These are phyloP conservation scores for Notolabrus celidotus DNA, from an alignment of 2,797 vertebrate genomes.

Conservation along the genomic window DNA sequence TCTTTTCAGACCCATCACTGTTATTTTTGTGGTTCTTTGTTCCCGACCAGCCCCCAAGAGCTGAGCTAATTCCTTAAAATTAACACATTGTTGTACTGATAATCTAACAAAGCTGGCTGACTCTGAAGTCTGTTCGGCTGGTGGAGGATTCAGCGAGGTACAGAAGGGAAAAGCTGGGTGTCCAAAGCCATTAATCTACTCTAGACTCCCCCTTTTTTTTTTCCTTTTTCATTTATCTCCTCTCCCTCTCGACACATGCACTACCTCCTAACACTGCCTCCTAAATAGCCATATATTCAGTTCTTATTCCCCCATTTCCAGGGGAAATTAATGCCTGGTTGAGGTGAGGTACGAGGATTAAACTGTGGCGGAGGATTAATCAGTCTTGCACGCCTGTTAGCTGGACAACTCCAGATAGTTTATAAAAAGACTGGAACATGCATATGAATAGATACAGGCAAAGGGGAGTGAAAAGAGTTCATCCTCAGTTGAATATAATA, in stretches of 20 bases:
- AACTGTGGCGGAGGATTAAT: conserved; percentile 54
- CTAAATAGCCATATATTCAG: conserved; percentile 60
- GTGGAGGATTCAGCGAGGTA: conserved; percentile 43
- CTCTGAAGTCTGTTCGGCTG: conserved; percentile 44
- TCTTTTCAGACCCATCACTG: conserved; percentile 13
- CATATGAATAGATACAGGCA: conserved; percentile 37
- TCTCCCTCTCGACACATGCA: conserved; percentile 35
- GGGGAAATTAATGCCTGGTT: conserved; percentile 57
- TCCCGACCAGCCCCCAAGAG: conserved; percentile 32
- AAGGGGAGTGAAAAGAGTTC: conserved; percentile 28
- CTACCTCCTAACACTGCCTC: conserved; percentile 35
- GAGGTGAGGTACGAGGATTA: conserved; percentile 56
- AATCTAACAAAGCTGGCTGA: conserved; percentile 42
- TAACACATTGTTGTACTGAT: conserved; percentile 36
- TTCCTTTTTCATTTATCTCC: conserved; percentile 42
- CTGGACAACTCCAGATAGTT: conserved; percentile 51
- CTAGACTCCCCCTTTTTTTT: conserved; percentile 24
- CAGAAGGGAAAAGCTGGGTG: conserved; percentile 52
- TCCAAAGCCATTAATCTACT: conserved; percentile 62
- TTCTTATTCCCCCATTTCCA: conserved; percentile 48
- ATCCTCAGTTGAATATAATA: conserved; percentile 31
- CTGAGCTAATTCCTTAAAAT: conserved; percentile 30
- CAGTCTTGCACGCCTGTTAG: conserved; percentile 45
- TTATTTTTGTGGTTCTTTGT: conserved; percentile 27
- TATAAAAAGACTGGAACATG: conserved; percentile 49